Conservation (phyloP, 2,888 invertebrate genomes). For the Osmoderma eremita region DNA sequence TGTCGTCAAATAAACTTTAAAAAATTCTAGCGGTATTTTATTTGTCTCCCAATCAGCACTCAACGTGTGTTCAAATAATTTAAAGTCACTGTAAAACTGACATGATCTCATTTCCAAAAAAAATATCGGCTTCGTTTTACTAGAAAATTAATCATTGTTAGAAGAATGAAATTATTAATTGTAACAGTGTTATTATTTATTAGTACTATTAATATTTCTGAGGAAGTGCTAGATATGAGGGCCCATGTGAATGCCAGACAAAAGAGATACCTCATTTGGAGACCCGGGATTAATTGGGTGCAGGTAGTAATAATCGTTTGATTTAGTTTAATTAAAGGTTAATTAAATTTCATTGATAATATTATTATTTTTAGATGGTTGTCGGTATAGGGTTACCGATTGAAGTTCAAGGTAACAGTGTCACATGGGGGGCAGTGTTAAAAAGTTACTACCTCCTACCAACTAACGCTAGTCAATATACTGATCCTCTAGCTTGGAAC, state of each 20-base stretch:
- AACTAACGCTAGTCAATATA: conserved; percentile 71
- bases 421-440: conserved; percentile 73
- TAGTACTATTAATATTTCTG: neutral
- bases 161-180: conserved; percentile 25
- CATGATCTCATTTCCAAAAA: too few relatives aligned
- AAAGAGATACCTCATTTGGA: conserved; percentile 69
- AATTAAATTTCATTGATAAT: neutral
- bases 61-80: neutral
- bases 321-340: too few relatives aligned
- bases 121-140: too few relatives aligned
- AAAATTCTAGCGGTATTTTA: conserved; percentile 26
- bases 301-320: conserved; percentile 63
- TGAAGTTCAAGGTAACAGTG: conserved; percentile 70
- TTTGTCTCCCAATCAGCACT: conserved; percentile 15
- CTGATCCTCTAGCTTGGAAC: conserved; percentile 58
- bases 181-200: conserved; percentile 9
- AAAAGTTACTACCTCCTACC: conserved; percentile 76
- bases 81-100: neutral
- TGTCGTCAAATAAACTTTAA: conserved; percentile 31
- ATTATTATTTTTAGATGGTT: conserved; percentile 67
- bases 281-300: conserved; percentile 68
- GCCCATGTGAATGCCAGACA: conserved; percentile 59
- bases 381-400: conserved; percentile 75
- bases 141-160: too few relatives aligned
- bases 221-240: conserved; percentile 33